Conservation (phyloP, 2,888 invertebrate species). For the Eilema sororculum region DNA sequence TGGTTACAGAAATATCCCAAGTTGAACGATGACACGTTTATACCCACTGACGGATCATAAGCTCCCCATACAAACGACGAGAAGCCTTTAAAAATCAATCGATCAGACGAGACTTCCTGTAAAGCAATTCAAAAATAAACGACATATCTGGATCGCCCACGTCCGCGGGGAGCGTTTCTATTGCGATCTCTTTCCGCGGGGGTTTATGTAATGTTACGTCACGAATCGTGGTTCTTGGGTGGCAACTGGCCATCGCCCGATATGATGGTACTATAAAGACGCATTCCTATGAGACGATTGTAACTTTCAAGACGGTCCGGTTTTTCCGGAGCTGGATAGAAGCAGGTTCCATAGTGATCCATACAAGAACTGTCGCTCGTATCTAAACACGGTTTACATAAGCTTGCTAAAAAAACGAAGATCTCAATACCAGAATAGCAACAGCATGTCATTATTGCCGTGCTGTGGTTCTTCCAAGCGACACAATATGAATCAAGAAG, state of each 20-base stretch:
- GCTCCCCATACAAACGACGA: constrained; percentile 31
- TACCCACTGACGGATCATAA: constrained; percentile 23
- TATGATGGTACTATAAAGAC: neutral
- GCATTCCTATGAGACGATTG: neutral
- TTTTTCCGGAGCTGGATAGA: neutral
- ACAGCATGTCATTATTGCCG: neutral
- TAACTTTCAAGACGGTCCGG: neutral
- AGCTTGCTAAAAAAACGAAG: neutral
- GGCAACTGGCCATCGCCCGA: constrained; percentile 35
- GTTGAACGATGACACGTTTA: constrained; percentile 5
- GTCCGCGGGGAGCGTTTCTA: constrained; percentile 33
- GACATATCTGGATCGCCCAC: constrained; percentile 32
- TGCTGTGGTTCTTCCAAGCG: no score
- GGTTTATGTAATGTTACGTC: constrained; percentile 50
- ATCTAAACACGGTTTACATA: neutral
- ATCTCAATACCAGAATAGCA: neutral
- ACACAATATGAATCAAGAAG: no score
- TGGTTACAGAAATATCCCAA: neutral
- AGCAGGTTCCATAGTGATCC: neutral
- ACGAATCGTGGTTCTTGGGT: constrained; percentile 48
- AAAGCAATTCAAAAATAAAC: constrained; percentile 31
- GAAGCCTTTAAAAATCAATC: constrained; percentile 46
- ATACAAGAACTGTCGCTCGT: neutral
- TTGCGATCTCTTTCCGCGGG: constrained; percentile 39
- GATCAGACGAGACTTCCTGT: constrained; percentile 38